Percentiles rank a stretch among this genome's conserved stretches.
These are phyloP conservation scores for Crypturellus undulatus DNA, from an alignment of 2,113 vertebrate species.

Conservation along the genomic window DNA sequence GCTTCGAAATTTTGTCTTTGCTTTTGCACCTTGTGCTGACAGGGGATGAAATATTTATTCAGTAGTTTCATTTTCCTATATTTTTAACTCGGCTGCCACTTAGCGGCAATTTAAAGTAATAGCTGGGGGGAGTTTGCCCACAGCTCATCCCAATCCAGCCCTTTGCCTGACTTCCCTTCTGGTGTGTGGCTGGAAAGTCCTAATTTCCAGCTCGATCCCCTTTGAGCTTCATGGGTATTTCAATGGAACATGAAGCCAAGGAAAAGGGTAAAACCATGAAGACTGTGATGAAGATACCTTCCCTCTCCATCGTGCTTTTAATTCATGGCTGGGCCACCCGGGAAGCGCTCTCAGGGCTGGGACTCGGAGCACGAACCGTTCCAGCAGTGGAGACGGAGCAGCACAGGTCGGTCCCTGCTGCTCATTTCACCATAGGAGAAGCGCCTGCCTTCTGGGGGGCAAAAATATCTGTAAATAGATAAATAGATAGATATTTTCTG, in stretches of 20 bases:
- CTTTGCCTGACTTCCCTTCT: background rate
- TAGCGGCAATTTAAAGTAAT: conserved; percentile 67
- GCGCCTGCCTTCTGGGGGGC: background rate
- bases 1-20: background rate
- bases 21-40: background rate
- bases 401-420: accelerated
- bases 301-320: accelerated
- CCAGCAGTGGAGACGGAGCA: background rate
- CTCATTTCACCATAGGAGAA: background rate
- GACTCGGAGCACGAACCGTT: accelerated
- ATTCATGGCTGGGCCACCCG: accelerated
- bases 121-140: background rate
- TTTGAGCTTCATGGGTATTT: background rate
- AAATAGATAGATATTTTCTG: background rate
- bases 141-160: background rate
- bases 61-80: conserved; percentile 36
- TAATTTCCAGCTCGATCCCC: background rate
- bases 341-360: background rate
- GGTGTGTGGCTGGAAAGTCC: background rate
- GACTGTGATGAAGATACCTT: accelerated
- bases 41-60: background rate
- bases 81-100: conserved; percentile 81
- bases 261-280: background rate
- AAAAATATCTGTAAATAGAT: background rate
- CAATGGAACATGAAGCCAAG: background rate